Evolutionary conservation across 2,113 vertebrate genomes (phyloP).

Genomic region (Etia nguti): DNA sequence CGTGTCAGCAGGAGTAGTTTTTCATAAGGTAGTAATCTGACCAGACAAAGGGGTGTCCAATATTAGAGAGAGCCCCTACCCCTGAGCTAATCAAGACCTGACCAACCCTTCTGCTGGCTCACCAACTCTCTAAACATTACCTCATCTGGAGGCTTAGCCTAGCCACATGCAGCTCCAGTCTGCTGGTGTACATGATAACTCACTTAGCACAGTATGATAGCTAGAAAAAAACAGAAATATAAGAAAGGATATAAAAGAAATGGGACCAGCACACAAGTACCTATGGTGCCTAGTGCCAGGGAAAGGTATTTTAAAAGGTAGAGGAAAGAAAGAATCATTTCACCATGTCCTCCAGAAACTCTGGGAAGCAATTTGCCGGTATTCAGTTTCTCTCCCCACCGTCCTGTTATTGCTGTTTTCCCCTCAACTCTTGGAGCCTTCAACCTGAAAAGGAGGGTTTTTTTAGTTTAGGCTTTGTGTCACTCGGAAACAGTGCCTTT

Average conservation of each 20-base stretch:
- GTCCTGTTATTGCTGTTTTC: conserved; percentile 67
- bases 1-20: conserved; percentile 63
- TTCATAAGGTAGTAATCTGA: conserved; percentile 71
- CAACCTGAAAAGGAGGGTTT: conserved; percentile 56
- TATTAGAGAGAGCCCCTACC: conserved; percentile 61
- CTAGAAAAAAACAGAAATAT: conserved; percentile 20
- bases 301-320: conserved; percentile 63
- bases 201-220: conserved; percentile 46
- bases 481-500: conserved; percentile 65
- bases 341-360: conserved; percentile 59
- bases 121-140: conserved; percentile 55
- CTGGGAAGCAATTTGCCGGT: conserved; percentile 60
- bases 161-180: conserved; percentile 42
- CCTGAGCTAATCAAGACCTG: conserved; percentile 64
- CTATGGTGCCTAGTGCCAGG: conserved; percentile 54
- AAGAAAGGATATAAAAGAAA: conserved; percentile 50
- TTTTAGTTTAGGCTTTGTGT: conserved; percentile 58
- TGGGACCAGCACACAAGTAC: conserved; percentile 33
- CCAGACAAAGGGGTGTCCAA: conserved; percentile 64
- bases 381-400: conserved; percentile 62
- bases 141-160: conserved; percentile 58
- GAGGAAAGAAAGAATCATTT: conserved; percentile 64
- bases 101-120: conserved; percentile 36
- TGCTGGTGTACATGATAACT: conserved; percentile 57
- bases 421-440: conserved; percentile 48